Evolutionary conservation across 2,113 vertebrate species (phyloP).

Genomic region (Podarcis cretensis): DNA sequence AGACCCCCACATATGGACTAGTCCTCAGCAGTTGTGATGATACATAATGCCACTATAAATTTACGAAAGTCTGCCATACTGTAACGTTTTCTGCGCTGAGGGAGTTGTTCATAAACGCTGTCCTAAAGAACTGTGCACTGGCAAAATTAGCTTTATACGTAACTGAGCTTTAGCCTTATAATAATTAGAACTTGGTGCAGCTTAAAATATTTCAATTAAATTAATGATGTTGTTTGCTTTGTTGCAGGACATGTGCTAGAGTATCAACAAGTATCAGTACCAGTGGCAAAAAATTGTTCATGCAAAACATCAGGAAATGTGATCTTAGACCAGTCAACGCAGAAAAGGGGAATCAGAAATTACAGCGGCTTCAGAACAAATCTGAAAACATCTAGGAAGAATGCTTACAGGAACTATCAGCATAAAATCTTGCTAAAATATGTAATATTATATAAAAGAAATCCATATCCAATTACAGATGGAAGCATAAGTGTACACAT

Average conservation of each 20-base stretch:
- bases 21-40: too few species aligned
- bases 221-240: constrained; percentile 1
- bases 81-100: neutral
- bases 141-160: neutral
- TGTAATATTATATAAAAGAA: neutral
- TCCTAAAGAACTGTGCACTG: neutral
- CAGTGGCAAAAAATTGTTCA: neutral
- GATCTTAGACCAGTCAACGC: neutral
- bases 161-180: neutral
- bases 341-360: neutral
- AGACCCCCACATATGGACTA: too few species aligned
- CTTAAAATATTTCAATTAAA: neutral
- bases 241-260: constrained; percentile 1
- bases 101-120: neutral
- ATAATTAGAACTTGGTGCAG: neutral
- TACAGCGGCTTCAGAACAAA: neutral
- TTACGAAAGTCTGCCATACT: neutral
- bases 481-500: neutral
- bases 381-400: constrained; percentile 1
- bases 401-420: neutral
- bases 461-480: neutral
- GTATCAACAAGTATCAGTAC: neutral
- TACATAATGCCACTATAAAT: neutral
- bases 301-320: neutral
- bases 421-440: neutral